Evolutionary conservation across 1,140 invertebrate genomes (phyloP), one percentile per base, ranked within the genome.

Genomic region (Bombus breviceps): DNA sequence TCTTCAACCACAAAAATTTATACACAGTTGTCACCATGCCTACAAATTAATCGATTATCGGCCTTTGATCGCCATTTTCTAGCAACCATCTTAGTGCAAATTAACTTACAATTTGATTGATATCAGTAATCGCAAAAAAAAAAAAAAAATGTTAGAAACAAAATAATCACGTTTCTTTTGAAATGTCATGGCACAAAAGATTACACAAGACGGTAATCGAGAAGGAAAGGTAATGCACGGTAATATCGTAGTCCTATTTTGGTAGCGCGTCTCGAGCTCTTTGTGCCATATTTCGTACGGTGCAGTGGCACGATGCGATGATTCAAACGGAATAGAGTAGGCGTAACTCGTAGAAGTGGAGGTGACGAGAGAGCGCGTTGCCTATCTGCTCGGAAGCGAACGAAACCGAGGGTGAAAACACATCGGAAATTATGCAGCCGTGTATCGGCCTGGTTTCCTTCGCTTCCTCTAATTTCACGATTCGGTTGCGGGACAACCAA

Each of bases 301-400:
- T 22, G 9, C 34, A 6, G 3, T 22, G 18, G 18, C 34, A 57
- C 39, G 3, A 64, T 68, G 5, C 88, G 89, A 90, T 89, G 89
- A 90, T 90, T 90, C 89, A 87, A 90, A 89, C 89, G 85, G 88
- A 81, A 89, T 72, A 62, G 62, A 53, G 89, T 89, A 79, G 88
- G 88, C 88, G 89, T 89, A 74, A 25, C 76, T 64, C 5, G 72
- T 43, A 66, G 62, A 13, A 32, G 32, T 18, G n/a, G 15, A 66
- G 64, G n/a, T 32, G 13, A 66, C 32, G 64, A 34, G 64, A 22
- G 15, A 66, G 64, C 32, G 62, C 47, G 47, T 53, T 53, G 47
- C 47, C 18, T 53, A 79, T 90, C 77, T 64, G 57, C 43, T 83
- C 73, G 77, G 66, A 43, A 39, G 34, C 68, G 78, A 78, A 79